Evolutionary conservation across 2,113 vertebrate species (phyloP).

Genomic region (Bungarus multicinctus): DNA sequence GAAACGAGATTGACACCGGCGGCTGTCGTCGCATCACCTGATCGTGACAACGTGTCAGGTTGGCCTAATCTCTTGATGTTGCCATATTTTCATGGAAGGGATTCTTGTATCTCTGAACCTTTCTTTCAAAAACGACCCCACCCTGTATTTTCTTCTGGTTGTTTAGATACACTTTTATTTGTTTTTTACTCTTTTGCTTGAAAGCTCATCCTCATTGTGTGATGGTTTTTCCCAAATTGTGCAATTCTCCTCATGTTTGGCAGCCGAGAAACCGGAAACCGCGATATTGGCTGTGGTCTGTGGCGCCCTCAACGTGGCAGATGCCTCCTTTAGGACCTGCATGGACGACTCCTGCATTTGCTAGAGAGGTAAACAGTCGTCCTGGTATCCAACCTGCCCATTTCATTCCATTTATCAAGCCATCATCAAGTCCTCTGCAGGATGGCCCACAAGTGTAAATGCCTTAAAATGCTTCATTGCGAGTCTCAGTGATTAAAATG

Average conservation of each 20-base stretch:
- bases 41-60: slow-evolving; percentile 96
- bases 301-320: slow-evolving; percentile 90
- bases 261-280: slow-evolving; percentile 96
- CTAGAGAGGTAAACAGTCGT: slow-evolving; percentile 80
- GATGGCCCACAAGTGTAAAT: neutral
- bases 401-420: neutral
- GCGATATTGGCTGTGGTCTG: slow-evolving; percentile 91
- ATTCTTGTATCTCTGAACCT: too few relatives aligned
- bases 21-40: slow-evolving; percentile 92
- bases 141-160: too few relatives aligned
- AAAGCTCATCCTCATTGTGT: neutral
- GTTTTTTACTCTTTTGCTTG: neutral
- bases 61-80: neutral
- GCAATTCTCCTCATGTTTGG: neutral
- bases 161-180: too few relatives aligned
- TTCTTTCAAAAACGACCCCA: too few relatives aligned
- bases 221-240: neutral
- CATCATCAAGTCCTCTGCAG: neutral
- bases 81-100: too few relatives aligned
- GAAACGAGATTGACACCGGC: slow-evolving; percentile 88
- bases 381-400: neutral
- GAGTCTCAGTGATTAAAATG: neutral
- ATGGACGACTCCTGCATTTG: slow-evolving; percentile 93
- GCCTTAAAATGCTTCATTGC: neutral
- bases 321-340: slow-evolving; percentile 86